Conservation (phyloP, 2,797 vertebrate genomes). For the Heterohyrax brucei region DNA sequence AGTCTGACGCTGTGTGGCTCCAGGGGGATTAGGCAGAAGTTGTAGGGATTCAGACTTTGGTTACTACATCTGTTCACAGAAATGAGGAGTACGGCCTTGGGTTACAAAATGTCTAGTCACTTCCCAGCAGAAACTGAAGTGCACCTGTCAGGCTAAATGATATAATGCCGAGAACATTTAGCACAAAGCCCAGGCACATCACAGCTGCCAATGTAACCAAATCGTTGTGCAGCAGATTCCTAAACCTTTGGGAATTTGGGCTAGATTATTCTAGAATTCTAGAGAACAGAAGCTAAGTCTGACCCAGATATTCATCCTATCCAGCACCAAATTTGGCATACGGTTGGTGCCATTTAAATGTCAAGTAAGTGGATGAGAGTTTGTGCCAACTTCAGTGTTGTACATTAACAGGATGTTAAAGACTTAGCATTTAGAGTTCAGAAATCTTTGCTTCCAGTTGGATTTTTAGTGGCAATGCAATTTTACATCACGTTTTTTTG, state of each 20-base stretch:
- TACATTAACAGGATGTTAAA: not conserved
- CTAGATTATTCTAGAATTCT: conserved; percentile 10
- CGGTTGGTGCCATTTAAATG: not conserved
- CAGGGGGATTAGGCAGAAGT: not conserved
- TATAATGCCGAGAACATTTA: not conserved
- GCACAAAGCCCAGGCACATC: not conserved
- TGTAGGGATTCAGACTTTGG: not conserved
- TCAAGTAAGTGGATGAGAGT: not conserved
- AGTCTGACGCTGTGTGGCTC: not conserved
- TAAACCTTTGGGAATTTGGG: not conserved
- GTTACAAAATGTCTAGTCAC: not conserved
- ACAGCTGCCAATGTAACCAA: not conserved
- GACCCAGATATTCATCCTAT: not conserved
- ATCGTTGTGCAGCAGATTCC: not conserved
- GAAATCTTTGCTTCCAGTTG: not conserved
- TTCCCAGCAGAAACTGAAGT: not conserved
- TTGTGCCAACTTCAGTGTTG: not conserved
- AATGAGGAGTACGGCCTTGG: not conserved
- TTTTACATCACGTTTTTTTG: not conserved
- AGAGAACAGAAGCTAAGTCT: not conserved
- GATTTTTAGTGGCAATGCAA: not conserved
- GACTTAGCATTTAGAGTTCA: not conserved
- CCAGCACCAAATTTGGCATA: not conserved
- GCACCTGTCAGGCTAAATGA: not conserved
- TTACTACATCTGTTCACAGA: conserved; percentile 15